Conservation (phyloP, 2,888 invertebrate species). For the Andrena trimmerana region DNA sequence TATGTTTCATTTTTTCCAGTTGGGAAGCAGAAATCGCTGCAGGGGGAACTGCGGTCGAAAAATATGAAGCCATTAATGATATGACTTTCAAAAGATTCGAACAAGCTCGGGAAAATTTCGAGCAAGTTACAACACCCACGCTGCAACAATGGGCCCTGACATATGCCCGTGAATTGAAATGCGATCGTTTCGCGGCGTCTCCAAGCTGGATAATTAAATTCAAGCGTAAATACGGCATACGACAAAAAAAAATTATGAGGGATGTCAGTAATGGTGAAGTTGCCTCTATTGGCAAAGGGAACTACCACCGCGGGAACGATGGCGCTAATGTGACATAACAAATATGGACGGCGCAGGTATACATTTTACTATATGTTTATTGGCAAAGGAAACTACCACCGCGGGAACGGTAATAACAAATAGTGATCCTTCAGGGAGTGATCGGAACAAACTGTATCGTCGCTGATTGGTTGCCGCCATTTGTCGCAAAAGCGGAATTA, state of each 20-base stretch:
- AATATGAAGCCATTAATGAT: neutral
- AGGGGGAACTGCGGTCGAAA: neutral
- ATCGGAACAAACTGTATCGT: no score
- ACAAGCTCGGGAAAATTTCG: neutral
- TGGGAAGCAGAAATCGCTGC: conserved; percentile 20
- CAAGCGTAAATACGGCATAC: neutral
- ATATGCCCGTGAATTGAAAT: conserved; percentile 4
- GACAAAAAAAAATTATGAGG: neutral
- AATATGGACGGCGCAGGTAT: no score
- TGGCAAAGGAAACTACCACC: no score
- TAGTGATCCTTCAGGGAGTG: no score
- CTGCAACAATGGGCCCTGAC: conserved; percentile 1
- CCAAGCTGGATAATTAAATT: neutral
- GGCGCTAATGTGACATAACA: no score
- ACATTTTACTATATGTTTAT: no score
- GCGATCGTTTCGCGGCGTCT: neutral
- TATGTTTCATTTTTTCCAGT: conserved; percentile 2
- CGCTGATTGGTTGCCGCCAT: no score
- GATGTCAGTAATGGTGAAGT: no score
- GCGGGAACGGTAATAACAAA: no score
- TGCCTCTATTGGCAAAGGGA: no score
- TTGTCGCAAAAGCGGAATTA: no score
- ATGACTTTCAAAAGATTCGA: conserved; percentile 2
- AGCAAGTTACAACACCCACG: neutral
- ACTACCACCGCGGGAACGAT: no score